These are phyloP conservation scores for Sarcophilus harrisii DNA, from an alignment of 2,797 vertebrate species.

Conservation along the genomic window DNA sequence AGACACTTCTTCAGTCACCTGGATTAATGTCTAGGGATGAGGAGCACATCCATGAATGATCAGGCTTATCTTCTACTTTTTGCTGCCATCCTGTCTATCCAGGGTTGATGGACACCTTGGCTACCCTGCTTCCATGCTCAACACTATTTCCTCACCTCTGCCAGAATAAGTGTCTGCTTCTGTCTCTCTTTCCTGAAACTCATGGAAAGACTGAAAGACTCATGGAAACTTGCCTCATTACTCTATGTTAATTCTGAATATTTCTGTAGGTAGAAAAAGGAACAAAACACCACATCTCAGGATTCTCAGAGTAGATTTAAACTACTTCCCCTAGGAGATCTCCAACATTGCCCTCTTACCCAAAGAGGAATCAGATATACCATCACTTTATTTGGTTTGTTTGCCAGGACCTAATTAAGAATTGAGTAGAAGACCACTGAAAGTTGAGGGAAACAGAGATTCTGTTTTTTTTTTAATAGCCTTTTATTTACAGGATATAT, in stretches of 20 bases:
- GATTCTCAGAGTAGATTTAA: not conserved
- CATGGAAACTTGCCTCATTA: not conserved
- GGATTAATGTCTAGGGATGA: too few species aligned
- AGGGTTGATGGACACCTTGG: not conserved
- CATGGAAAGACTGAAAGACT: too few species aligned
- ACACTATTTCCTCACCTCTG: not conserved
- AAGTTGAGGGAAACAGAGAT: too few species aligned
- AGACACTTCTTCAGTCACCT: not conserved
- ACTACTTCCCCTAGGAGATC: too few species aligned
- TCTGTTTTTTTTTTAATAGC: too few species aligned
- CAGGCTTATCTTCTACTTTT: not conserved
- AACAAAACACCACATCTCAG: not conserved
- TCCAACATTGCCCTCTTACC: too few species aligned
- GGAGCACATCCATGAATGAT: not conserved
- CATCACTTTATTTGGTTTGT: too few species aligned
- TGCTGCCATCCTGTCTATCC: not conserved
- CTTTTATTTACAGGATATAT: too few species aligned
- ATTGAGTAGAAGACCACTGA: too few species aligned
- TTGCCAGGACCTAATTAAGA: too few species aligned
- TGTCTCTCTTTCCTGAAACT: not conserved
- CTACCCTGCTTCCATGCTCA: not conserved
- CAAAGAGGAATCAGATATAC: too few species aligned
- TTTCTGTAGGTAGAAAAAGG: not conserved
- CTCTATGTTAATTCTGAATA: not conserved
- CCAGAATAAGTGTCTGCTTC: not conserved